Conservation (phyloP, 1,140 invertebrate genomes). For the Leptoteleia sp. region DNA sequence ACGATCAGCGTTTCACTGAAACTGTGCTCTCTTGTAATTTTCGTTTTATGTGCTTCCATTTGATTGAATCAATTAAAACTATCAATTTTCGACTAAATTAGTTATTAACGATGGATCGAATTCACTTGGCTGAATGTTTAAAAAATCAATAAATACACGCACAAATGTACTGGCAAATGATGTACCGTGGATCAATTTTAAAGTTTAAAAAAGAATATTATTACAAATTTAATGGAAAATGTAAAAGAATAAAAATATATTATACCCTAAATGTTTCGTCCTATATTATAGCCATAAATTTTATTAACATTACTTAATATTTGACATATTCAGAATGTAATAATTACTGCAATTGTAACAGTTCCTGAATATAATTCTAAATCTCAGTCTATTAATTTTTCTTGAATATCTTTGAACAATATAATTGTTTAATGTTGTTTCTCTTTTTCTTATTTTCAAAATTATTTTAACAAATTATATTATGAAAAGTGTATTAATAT, state of each 20-base stretch:
- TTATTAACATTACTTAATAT: constrained; percentile 14
- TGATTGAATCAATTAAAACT: constrained; percentile 37
- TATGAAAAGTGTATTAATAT: no score
- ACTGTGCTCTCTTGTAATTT: constrained; percentile 34
- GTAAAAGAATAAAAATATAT: constrained; percentile 6
- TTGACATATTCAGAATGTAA: constrained; percentile 30
- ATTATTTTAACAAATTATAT: no score
- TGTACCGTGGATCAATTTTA: constrained; percentile 29
- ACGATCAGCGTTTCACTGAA: constrained; percentile 37
- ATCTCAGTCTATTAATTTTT: neutral
- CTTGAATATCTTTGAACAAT: neutral
- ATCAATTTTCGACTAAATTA: constrained; percentile 15
- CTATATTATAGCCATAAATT: constrained; percentile 27
- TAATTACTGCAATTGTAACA: constrained; percentile 26
- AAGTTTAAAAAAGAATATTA: constrained; percentile 14
- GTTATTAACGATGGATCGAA: constrained; percentile 7
- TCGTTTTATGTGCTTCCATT: constrained; percentile 34
- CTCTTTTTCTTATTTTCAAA: neutral
- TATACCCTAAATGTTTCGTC: no score
- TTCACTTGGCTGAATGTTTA: constrained; percentile 11
- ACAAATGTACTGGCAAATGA: constrained; percentile 27
- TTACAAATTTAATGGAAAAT: neutral
- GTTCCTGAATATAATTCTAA: constrained; percentile 4
- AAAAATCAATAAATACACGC: no score
- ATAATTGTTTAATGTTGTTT: neutral